Percentiles rank a stretch among this genome's conserved stretches.
Conservation (phyloP, 1,140 invertebrate species). For the Drosophila athabasca region DNA sequence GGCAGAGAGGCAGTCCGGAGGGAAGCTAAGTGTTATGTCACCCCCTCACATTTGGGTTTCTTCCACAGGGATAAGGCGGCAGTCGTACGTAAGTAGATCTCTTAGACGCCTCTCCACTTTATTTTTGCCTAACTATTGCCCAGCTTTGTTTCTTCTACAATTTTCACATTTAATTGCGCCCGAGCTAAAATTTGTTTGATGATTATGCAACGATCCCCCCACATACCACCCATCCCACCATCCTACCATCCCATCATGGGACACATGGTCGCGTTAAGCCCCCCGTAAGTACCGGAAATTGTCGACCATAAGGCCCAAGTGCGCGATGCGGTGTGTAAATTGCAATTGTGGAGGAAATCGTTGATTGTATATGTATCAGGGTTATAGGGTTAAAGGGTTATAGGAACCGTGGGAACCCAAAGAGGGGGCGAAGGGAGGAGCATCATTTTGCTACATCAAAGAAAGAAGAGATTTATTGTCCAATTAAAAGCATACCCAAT, state of each 20-base stretch:
- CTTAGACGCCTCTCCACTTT: constrained; percentile 32
- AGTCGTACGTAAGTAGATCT: background rate
- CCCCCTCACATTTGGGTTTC: constrained; percentile 8
- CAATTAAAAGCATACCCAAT: no score
- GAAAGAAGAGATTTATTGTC: no score
- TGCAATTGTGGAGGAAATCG: constrained; percentile 63
- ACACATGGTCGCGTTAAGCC: background rate
- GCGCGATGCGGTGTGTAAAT: constrained; percentile 5
- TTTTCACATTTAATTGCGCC: constrained; percentile 70
- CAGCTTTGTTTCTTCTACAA: constrained; percentile 29
- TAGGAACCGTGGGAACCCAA: constrained; percentile 25
- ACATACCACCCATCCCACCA: background rate
- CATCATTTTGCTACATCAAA: background rate
- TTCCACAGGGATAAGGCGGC: background rate
- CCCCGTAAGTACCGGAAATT: constrained; percentile 55
- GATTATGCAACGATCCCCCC: constrained; percentile 46
- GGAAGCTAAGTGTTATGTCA: constrained; percentile 52
- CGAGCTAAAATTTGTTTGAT: constrained; percentile 42
- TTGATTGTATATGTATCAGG: constrained; percentile 32
- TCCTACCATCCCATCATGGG: background rate
- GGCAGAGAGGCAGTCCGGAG: background rate
- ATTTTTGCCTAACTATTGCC: constrained; percentile 9
- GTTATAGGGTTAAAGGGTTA: background rate
- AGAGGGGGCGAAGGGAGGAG: background rate
- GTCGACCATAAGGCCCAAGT: constrained; percentile 3